phyloP scores from a whole-genome alignment of 2,113 vertebrate genomes.

The Saguinus imperator region DNA sequence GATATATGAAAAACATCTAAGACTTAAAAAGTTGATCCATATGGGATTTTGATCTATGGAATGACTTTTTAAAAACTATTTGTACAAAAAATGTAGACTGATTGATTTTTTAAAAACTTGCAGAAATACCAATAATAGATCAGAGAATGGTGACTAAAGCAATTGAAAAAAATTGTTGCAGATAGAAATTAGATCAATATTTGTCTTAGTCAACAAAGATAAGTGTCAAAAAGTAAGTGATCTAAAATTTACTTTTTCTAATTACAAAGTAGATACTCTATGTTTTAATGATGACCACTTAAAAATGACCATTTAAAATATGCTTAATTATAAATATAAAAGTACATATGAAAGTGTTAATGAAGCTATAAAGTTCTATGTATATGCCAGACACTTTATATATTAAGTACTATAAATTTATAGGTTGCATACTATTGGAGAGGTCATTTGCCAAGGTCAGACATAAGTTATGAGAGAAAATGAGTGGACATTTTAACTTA shows the following conservation, averaged over 20 bases:
- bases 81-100: conserved; percentile 52
- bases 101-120: conserved; percentile 70
- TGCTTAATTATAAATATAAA: conserved; percentile 50
- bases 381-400: background rate
- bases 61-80: conserved; percentile 49
- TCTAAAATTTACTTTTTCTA: conserved; percentile 35
- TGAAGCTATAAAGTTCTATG: background rate
- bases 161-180: conserved; percentile 78
- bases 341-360: background rate
- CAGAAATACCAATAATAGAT: conserved; percentile 63
- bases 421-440: background rate
- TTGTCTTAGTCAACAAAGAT: conserved; percentile 67
- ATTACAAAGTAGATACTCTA: background rate
- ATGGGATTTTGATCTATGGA: background rate
- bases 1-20: background rate
- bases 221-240: conserved; percentile 53
- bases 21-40: conserved; percentile 42
- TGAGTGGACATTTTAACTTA: background rate
- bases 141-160: conserved; percentile 74
- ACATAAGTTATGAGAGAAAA: conserved; percentile 17
- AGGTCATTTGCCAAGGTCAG: background rate
- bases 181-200: conserved; percentile 71
- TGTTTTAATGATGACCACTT: background rate
- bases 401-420: background rate
- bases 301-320: background rate